Evolutionary conservation across 2,113 vertebrate species (phyloP), one percentile per base, ranked within the genome.

Genomic region (Bagarius yarrelli): DNA sequence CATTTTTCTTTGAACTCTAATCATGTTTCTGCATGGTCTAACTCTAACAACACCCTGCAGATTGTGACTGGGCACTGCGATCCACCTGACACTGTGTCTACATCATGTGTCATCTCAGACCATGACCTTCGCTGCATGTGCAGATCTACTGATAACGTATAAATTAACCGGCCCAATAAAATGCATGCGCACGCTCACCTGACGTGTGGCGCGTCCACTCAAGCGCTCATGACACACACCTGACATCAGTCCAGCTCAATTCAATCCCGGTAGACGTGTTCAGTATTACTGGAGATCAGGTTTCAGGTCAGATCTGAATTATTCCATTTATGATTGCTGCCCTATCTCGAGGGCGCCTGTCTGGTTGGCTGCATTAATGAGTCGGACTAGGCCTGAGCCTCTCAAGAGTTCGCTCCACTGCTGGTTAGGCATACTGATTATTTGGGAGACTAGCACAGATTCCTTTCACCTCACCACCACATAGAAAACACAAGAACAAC

Each of bases 341-440:
- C 72, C 47, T 52, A 14, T 74, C 79, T 81, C 59, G 47, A 60
- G 59, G 59, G 70, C 59, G 18, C 40, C 79, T 72, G 78, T 70
- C 55, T 80, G 44, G 70, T 52, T 13, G 40, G 70, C 70, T 74
- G 79, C 71, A 75, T 75, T 81, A 81, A 75, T 81, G 71, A 81
- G 80, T 13, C 40, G 80, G 50, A 66, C 80, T 66, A 55, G 80
- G 71, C 32, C 59, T 30, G 71, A 75, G 80, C 50, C 71, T 60
- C 80, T 66, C 59, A 56, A 81, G 71, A 75, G 59, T 75, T 61
- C 71, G 15, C 59, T 66, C 30, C 25, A 23, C 50, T 75, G 47
- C 59, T 75, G 80, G 71, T 66, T 64, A 66, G 70, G 71, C 67
- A 81, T 75, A 75, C 80, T 81, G 80, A 81, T 81, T 74, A 81